Evolutionary conservation across 2,113 vertebrate genomes (phyloP).

Genomic region (Carettochelys insculpta): DNA sequence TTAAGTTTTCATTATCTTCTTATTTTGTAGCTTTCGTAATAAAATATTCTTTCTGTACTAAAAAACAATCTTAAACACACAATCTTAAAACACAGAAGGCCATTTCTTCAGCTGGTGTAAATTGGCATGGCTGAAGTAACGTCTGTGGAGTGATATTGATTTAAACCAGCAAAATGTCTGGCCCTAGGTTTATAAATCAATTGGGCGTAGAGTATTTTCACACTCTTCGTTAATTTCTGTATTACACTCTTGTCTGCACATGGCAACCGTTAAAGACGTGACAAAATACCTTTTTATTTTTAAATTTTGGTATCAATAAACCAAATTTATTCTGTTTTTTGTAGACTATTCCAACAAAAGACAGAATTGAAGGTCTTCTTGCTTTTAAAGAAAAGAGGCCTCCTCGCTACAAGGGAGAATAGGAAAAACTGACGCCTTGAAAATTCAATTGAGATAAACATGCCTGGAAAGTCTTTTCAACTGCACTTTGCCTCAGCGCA

Average conservation of each 20-base stretch:
- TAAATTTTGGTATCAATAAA: slow-evolving; percentile 4
- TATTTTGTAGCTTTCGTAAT: neutral
- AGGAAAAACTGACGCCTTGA: slow-evolving; percentile 62
- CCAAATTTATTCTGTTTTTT: slow-evolving; percentile 55
- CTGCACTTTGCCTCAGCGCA: slow-evolving; percentile 22
- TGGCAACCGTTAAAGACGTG: neutral
- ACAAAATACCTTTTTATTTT: neutral
- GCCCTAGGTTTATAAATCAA: neutral
- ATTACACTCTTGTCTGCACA: neutral
- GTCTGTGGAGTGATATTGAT: neutral
- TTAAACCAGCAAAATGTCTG: neutral
- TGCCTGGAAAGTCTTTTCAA: slow-evolving; percentile 53
- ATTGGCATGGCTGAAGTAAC: neutral
- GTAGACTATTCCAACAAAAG: slow-evolving; percentile 96
- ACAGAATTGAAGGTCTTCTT: slow-evolving; percentile 93
- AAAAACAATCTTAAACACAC: neutral
- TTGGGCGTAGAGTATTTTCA: neutral
- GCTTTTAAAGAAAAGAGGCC: slow-evolving; percentile 96
- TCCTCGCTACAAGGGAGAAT: slow-evolving; percentile 93
- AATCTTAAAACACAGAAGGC: neutral
- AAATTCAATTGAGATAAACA: slow-evolving; percentile 28
- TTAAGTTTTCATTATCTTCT: neutral
- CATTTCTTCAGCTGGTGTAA: neutral
- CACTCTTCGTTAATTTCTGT: neutral
- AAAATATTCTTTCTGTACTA: neutral